Base-by-base conservation (phyloP, 2,113 vertebrate genomes). In the Paradisaea rubra region DNA sequence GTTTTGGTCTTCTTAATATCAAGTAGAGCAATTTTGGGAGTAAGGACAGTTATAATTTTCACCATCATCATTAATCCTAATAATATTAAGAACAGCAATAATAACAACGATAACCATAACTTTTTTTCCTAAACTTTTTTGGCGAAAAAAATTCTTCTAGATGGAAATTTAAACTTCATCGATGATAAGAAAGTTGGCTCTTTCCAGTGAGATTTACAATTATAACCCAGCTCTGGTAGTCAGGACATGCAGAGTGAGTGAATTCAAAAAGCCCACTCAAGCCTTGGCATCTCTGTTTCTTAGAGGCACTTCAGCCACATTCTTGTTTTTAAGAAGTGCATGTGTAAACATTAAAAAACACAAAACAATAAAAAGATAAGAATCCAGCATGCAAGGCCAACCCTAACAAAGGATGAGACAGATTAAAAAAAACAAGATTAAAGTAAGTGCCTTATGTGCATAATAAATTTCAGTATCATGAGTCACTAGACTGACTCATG, bases 401-500 rank as follows among this genome's bases (percentile, higher is more conserved):
- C 54, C 18, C 27, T 49, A 93, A 85, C 73, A 90, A 88, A 79
- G 72, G 76, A 88, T 57, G 53, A 88, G 56, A 81, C 76, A 56
- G 93, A 74, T 16, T 21, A 71, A 50, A 66, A 81, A 25, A 60
- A 76, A 52, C 18, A 77, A 64, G 52, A 78, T 91, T 83, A 86
- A 90, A 97, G 93, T 68, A 88, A 93, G 93, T 91, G 49, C n/a
- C 65, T 88, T 88, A 69, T n/a, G 15, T 65, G 61, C n/a, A 52
- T n/a, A 88, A 78, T 68, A 90, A 78, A 95, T 88, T 74, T 85
- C 64, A 84, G 1, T 65, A 83, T 81, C 57, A 54, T 95, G 93
- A 94, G 79, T 95, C 91, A 91, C 23, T 80, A 53, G 57, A 88
- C 59, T 63, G 59, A 60, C 64, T 88, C 68, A 56, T 53, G 49